phyloP scores from a whole-genome alignment of 2,113 vertebrate species.

The Melanostigma gelatinosum region DNA sequence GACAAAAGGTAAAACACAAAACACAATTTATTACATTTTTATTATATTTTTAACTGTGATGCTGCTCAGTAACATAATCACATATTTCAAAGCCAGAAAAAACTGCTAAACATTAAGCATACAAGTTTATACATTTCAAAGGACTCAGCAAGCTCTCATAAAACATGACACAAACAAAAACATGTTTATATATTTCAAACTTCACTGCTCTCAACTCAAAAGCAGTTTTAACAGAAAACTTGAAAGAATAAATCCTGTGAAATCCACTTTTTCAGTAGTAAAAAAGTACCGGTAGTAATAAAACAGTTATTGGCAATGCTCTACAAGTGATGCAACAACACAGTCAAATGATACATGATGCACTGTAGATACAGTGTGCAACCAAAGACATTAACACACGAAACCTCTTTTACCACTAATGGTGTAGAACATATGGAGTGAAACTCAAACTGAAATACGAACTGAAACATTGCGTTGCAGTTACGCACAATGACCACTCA shows the following conservation, averaged over 20 bases:
- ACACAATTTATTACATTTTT: background rate
- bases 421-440: background rate
- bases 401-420: background rate
- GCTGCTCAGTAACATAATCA: background rate
- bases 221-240: background rate
- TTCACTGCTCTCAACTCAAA: background rate
- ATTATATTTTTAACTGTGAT: background rate
- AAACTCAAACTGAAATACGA: background rate
- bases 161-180: conserved; percentile 16
- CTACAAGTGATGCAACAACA: background rate
- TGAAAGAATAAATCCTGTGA: background rate
- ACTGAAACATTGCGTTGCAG: background rate
- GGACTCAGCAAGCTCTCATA: background rate
- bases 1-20: background rate
- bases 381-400: background rate
- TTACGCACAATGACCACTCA: background rate
- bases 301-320: too few relatives aligned
- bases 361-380: background rate
- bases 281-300: too few relatives aligned
- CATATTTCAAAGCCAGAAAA: background rate
- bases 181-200: conserved; percentile 7
- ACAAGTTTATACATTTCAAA: background rate
- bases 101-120: background rate
- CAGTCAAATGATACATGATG: background rate
- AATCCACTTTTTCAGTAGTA: background rate